phyloP scores from a whole-genome alignment of 2,113 vertebrate genomes.

The Hippocampus comes region DNA sequence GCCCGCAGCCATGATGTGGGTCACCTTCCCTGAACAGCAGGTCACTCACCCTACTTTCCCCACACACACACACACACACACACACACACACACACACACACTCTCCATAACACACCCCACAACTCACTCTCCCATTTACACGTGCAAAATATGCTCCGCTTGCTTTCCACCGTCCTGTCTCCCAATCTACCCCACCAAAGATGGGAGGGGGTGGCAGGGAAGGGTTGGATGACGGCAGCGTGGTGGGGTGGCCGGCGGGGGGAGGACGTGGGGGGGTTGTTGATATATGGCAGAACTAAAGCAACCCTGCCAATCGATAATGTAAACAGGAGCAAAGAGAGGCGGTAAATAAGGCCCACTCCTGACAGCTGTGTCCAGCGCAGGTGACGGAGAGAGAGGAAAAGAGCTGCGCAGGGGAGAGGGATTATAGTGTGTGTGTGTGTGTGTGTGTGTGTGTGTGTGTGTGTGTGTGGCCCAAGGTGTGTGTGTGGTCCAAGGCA shows the following conservation, averaged over 20 bases:
- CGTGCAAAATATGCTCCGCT: slow-evolving; percentile 62
- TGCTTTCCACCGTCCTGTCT: slow-evolving; percentile 36
- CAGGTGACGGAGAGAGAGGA: slow-evolving; percentile 51
- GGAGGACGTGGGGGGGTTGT: slow-evolving; percentile 23
- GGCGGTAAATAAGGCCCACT: slow-evolving; percentile 72
- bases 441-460: background rate
- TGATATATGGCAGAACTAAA: slow-evolving; percentile 76
- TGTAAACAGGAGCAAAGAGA: slow-evolving; percentile 75
- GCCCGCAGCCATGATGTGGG: slow-evolving; percentile 35
- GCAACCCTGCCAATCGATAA: slow-evolving; percentile 74
- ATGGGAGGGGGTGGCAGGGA: slow-evolving; percentile 19
- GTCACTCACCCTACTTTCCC: slow-evolving; percentile 8
- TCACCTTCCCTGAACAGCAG: slow-evolving; percentile 41
- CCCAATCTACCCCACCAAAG: slow-evolving; percentile 29
- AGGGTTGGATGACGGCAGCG: background rate
- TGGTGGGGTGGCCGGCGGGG: no score
- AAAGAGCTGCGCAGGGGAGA: background rate
- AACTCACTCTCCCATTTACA: slow-evolving; percentile 43
- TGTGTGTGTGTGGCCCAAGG: background rate
- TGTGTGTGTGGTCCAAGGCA: background rate
- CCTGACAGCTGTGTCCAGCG: slow-evolving; percentile 68
- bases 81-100: background rate
- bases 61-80: slow-evolving; percentile 1
- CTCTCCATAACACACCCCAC: slow-evolving; percentile 26
- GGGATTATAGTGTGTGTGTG: slow-evolving; percentile 1